phyloP scores from a whole-genome alignment of 2,888 invertebrate species.

The Oegoconia quadripuncta region DNA sequence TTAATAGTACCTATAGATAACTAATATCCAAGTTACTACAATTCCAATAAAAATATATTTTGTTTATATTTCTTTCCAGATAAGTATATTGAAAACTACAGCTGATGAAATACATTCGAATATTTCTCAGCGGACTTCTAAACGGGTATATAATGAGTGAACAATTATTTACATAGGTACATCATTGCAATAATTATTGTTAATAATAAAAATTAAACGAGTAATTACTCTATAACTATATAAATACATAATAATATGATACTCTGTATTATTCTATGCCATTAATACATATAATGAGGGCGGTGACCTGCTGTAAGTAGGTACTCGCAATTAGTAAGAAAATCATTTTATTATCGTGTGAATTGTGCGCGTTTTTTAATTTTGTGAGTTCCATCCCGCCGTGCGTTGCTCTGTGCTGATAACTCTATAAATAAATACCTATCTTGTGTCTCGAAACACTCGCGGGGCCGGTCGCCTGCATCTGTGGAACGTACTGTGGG shows the following conservation, averaged over 20 bases:
- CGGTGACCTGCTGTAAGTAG: not conserved
- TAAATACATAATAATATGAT: not conserved
- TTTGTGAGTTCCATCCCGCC: constrained; percentile 31
- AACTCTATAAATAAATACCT: constrained; percentile 66
- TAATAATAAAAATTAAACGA: too few species aligned
- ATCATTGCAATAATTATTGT: too few species aligned
- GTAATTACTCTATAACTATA: not conserved
- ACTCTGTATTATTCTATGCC: not conserved
- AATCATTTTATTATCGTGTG: constrained; percentile 14
- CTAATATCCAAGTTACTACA: too few species aligned
- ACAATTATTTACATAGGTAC: too few species aligned
- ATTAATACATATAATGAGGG: too few species aligned
- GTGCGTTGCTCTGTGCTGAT: constrained; percentile 67
- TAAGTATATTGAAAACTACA: too few species aligned
- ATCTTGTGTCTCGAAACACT: constrained; percentile 48
- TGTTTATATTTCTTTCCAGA: too few species aligned
- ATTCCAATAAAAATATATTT: too few species aligned
- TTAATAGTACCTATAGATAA: too few species aligned
- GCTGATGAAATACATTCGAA: too few species aligned
- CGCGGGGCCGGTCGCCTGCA: constrained; percentile 42
- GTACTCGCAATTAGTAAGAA: not conserved
- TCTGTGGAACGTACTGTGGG: constrained; percentile 29
- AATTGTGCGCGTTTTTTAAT: constrained; percentile 24
- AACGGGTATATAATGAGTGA: too few species aligned
- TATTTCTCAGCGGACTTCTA: too few species aligned